These are phyloP conservation scores for Tholera decimalis DNA, from an alignment of 2,888 invertebrate species.

Conservation along the genomic window DNA sequence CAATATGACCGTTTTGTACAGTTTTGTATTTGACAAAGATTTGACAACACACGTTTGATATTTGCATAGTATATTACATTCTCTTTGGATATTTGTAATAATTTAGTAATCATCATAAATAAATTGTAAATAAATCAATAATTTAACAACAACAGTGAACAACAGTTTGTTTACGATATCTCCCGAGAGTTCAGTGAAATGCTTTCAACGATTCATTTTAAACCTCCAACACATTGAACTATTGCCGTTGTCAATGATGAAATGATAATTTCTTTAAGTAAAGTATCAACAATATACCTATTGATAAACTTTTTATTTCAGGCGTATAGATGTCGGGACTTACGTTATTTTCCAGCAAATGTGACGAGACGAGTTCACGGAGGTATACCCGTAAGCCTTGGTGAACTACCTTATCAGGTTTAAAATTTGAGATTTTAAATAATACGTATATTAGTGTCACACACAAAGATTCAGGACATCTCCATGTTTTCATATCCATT, in stretches of 20 bases:
- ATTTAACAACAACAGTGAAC: no score
- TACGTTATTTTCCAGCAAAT: slow-evolving; percentile 7
- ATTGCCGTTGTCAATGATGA: slow-evolving; percentile 1
- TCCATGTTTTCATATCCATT: no score
- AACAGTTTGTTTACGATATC: background rate
- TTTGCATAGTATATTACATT: no score
- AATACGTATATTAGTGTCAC: no score
- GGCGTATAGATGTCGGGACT: background rate
- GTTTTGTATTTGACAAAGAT: no score
- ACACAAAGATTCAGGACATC: no score
- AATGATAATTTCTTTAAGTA: slow-evolving; percentile 29
- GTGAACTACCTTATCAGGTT: slow-evolving; percentile 82
- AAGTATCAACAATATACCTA: slow-evolving; percentile 19
- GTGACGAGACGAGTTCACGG: slow-evolving; percentile 2
- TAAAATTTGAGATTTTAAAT: background rate
- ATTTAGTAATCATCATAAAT: no score
- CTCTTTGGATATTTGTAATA: no score
- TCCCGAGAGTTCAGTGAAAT: slow-evolving; percentile 1
- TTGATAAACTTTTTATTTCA: slow-evolving; percentile 23
- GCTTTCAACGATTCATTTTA: background rate
- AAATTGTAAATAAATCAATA: no score
- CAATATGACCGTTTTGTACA: no score
- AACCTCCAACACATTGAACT: background rate
- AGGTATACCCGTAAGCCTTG: slow-evolving; percentile 73
- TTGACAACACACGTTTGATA: no score